These are phyloP conservation scores for Pimpla rufipes DNA, from an alignment of 2,888 invertebrate genomes.

Conservation along the genomic window DNA sequence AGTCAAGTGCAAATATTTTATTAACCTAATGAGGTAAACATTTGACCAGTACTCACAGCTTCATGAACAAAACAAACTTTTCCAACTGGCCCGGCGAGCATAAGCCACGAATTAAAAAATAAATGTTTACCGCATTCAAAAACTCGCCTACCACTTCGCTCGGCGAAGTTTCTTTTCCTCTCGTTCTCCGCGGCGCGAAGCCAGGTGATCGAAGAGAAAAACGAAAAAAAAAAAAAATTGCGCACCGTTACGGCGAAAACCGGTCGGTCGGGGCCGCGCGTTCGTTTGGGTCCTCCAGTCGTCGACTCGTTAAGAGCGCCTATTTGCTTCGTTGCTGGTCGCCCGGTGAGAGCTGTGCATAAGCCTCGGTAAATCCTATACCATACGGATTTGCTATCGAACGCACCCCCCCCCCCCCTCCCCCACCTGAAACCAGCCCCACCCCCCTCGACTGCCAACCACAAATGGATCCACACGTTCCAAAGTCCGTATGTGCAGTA, in stretches of 20 bases:
- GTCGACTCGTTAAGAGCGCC: constrained; percentile 36
- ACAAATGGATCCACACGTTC: constrained; percentile 53
- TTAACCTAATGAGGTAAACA: no score
- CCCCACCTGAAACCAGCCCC: constrained; percentile 17
- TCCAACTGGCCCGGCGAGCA: not conserved
- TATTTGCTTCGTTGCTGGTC: not conserved
- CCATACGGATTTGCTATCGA: constrained; percentile 54
- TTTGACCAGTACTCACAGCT: no score
- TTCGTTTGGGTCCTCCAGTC: constrained; percentile 48
- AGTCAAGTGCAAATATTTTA: no score
- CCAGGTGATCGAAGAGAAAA: constrained; percentile 9
- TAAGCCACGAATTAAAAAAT: constrained; percentile 3
- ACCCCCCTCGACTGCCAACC: constrained; percentile 35
- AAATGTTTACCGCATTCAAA: not conserved
- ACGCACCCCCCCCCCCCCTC: constrained; percentile 16
- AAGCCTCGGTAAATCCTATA: constrained; percentile 58
- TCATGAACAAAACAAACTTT: not conserved
- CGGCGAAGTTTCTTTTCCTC: constrained; percentile 23
- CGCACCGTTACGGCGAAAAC: constrained; percentile 67
- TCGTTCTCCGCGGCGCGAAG: not conserved
- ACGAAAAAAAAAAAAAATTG: constrained; percentile 40
- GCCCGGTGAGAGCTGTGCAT: constrained; percentile 44
- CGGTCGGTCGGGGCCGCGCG: constrained; percentile 55
- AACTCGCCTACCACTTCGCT: not conserved
- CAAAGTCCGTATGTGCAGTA: constrained; percentile 24